Percentiles rank a stretch among this genome's conserved stretches.
Evolutionary conservation across 2,113 vertebrate species (phyloP).

Genomic region (Rhinopithecus roxellana): DNA sequence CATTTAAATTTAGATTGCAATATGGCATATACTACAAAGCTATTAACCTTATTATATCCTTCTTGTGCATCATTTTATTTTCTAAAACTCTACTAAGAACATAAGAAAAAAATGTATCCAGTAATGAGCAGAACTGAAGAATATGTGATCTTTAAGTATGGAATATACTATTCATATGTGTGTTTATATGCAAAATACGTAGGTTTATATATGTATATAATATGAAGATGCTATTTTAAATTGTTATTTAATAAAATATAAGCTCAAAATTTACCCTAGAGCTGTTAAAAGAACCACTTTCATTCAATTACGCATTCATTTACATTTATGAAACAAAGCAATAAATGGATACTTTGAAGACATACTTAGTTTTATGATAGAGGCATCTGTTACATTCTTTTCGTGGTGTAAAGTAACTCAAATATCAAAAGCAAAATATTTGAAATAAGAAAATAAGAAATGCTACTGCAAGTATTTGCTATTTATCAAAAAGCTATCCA

Average conservation of each 20-base stretch:
- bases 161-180: background rate
- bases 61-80: background rate
- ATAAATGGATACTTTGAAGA: background rate
- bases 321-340: background rate
- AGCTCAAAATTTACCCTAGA: background rate
- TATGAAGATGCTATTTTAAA: background rate
- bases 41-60: background rate
- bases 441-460: background rate
- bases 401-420: background rate
- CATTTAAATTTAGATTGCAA: constrained; percentile 1
- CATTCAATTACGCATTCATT: background rate
- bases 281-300: background rate
- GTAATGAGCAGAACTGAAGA: background rate
- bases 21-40: background rate
- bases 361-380: background rate
- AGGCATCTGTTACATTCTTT: background rate
- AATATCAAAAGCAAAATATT: background rate
- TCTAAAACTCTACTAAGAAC: background rate
- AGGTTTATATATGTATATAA: background rate
- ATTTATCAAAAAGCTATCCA: background rate
- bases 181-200: background rate
- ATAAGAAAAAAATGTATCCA: background rate
- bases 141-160: background rate
- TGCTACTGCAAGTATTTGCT: background rate
- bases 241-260: background rate